These are phyloP conservation scores for Himalopsyche kuldschensis DNA, from an alignment of 2,888 invertebrate genomes.

Conservation along the genomic window DNA sequence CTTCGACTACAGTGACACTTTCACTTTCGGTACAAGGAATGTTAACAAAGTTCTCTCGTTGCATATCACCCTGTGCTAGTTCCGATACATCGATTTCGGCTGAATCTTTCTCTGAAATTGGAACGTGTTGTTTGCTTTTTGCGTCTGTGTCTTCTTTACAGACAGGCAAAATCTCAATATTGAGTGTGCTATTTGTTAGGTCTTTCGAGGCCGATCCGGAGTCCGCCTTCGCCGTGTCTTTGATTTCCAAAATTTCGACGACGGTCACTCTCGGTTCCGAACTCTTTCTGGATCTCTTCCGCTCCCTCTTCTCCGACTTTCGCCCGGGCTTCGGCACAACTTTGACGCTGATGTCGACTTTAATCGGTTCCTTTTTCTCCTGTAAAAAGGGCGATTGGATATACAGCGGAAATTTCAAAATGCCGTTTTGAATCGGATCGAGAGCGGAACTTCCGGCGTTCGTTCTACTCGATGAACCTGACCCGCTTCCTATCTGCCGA, in stretches of 20 bases:
- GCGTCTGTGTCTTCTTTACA: not conserved
- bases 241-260: not conserved
- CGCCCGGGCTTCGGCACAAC: conserved; percentile 64
- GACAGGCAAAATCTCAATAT: not conserved
- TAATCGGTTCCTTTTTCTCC: conserved; percentile 71
- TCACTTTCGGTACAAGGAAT: not conserved
- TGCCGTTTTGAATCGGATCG: conserved; percentile 45
- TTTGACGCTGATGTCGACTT: conserved; percentile 78
- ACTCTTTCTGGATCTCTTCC: conserved; percentile 8
- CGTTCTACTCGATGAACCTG: conserved; percentile 61
- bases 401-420: conserved; percentile 57
- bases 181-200: not conserved
- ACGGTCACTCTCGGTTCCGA: not conserved
- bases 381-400: conserved; percentile 64
- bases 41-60: not conserved
- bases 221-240: conserved; percentile 11
- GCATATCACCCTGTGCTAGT: not conserved
- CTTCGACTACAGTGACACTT: not conserved
- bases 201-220: too few relatives aligned
- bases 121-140: not conserved
- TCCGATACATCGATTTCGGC: not conserved
- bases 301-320: conserved; percentile 53
- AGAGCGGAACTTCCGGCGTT: conserved; percentile 45
- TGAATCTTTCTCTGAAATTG: not conserved
- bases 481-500: conserved; percentile 59